Percentiles rank a stretch among this genome's conserved stretches.
These are phyloP conservation scores for Aphidius ervi DNA, from an alignment of 1,140 invertebrate genomes.

Conservation along the genomic window DNA sequence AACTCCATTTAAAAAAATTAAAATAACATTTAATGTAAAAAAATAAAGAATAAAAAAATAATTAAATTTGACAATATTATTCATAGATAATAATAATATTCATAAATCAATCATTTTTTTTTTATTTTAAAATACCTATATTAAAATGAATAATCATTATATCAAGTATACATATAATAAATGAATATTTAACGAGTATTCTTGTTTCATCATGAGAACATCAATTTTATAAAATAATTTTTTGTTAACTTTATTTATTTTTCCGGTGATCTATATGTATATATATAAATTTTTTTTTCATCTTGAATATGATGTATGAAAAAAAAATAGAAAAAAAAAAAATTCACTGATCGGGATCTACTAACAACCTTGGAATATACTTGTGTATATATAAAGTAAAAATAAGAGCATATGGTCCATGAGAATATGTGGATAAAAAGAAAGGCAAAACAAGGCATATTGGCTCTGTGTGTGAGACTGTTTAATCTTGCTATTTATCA, in stretches of 20 bases:
- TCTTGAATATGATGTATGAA: background rate
- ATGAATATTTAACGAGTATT: constrained; percentile 18
- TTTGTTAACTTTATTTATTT: background rate
- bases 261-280: background rate
- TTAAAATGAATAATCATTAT: too few species aligned
- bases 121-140: too few species aligned
- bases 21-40: too few species aligned
- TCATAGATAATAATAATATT: too few species aligned
- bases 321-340: constrained; percentile 7
- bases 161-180: constrained; percentile 15
- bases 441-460: constrained; percentile 28
- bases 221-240: background rate
- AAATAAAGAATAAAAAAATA: too few species aligned
- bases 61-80: too few species aligned
- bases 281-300: background rate
- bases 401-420: constrained; percentile 44
- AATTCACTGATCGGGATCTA: too few species aligned
- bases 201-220: background rate
- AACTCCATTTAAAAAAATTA: too few species aligned
- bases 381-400: background rate
- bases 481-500: constrained; percentile 50
- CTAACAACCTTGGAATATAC: too few species aligned
- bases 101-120: too few species aligned
- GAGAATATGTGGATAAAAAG: constrained; percentile 16
- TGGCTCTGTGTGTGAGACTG: constrained; percentile 30